Evolutionary conservation across 2,797 vertebrate genomes (phyloP), one percentile per base, ranked within the genome.

Genomic region (Botia almorhae): DNA sequence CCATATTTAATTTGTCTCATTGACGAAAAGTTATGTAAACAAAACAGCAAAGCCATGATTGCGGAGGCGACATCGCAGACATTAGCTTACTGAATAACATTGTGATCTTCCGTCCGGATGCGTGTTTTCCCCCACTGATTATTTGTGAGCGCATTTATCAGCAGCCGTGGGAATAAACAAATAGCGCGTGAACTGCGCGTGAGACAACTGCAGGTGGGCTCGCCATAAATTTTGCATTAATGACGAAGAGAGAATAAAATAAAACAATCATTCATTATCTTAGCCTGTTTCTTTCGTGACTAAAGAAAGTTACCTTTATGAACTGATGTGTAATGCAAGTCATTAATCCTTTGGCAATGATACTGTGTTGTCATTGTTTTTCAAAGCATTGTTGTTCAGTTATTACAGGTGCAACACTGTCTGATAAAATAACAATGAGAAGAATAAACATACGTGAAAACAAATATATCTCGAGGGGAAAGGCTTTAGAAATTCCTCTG

Each of bases 1-100:
- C 93, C 94, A 94, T 95, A 91, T 94, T 95, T 93, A 89, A 92
- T 92, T 89, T 84, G 91, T 92, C 82, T 93, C 92, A 91, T 92
- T 94, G 88, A 89, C 86, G 91, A 91, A 93, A 94, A 93, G 91
- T 94, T 92, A 81, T 86, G 90, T 90, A 89, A 92, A 92, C 87
- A 85, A 86, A 75, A 80, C 64, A 80, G 75, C 60, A 69, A 72
- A 23, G 70, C 21, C 63, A 23, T 36, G 50, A 7, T 70, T 33
- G 7, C 29, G 23, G 36, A 26, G 10, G 46, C 53, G 70, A 43
- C 19, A 19, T 29, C n/a, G 69, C 16, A 43, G 1, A 21, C 14
- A 65, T n/a, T 19, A 26, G 19, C n/a, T 51, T 14, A 21, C 19
- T n/a, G 48, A 55, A 12, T 3, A 26, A 29, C 11, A 13, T 4